These are phyloP conservation scores for Jordanella pulchra DNA, from an alignment of 2,797 vertebrate species.

Conservation along the genomic window DNA sequence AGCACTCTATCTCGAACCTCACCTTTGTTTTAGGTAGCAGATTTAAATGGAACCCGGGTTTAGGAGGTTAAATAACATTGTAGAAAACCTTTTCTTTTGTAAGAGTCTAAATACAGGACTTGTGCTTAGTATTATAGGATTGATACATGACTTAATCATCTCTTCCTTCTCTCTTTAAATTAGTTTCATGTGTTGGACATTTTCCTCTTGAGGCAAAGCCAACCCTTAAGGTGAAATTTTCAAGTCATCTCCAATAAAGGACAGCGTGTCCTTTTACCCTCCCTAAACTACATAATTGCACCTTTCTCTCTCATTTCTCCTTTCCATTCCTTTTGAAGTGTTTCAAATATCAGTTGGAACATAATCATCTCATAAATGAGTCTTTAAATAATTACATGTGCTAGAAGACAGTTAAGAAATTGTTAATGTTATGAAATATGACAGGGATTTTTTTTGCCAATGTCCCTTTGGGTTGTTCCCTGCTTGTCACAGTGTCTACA, in stretches of 20 bases:
- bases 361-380: slow-evolving; percentile 14
- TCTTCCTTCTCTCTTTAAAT: slow-evolving; percentile 40
- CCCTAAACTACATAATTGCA: slow-evolving; percentile 6
- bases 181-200: slow-evolving; percentile 50
- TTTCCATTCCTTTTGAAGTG: slow-evolving; percentile 10
- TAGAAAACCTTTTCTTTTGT: too few relatives aligned
- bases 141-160: slow-evolving; percentile 33
- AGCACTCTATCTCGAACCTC: background rate
- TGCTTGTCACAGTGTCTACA: slow-evolving; percentile 48
- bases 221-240: slow-evolving; percentile 33
- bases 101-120: background rate
- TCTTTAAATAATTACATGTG: slow-evolving; percentile 25
- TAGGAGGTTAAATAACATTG: background rate
- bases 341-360: slow-evolving; percentile 12
- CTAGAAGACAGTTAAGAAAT: background rate
- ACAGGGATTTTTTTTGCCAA: slow-evolving; percentile 44
- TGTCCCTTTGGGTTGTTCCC: slow-evolving; percentile 24
- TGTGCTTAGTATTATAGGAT: slow-evolving; percentile 11
- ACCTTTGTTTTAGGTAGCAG: background rate
- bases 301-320: background rate
- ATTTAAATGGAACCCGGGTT: background rate
- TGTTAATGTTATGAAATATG: slow-evolving; percentile 20
- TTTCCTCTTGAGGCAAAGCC: slow-evolving; percentile 35
- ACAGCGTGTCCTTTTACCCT: slow-evolving; percentile 33
- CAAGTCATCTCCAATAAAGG: slow-evolving; percentile 38